phyloP scores from a whole-genome alignment of 2,797 vertebrate genomes.

The Xenentodon cancila region DNA sequence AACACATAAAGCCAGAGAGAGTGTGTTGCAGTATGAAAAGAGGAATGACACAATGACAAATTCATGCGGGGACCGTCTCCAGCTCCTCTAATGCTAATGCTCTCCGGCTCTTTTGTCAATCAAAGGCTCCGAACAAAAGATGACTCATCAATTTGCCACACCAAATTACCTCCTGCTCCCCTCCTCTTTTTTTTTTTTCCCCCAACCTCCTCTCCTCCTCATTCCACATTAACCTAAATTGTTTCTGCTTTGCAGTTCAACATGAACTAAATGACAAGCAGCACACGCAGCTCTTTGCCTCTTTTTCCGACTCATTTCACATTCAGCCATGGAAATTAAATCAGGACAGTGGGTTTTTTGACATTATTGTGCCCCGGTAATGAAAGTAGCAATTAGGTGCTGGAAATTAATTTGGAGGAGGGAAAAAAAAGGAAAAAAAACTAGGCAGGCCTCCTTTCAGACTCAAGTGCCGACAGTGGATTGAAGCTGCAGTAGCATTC shows the following conservation, averaged over 20 bases:
- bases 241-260: conserved; percentile 64
- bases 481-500: conserved; percentile 32
- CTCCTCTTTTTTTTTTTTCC: conserved; percentile 20
- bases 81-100: conserved; percentile 24
- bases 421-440: conserved; percentile 12
- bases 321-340: conserved; percentile 73
- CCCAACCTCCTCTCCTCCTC: conserved; percentile 37
- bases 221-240: conserved; percentile 70
- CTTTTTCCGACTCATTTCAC: conserved; percentile 77
- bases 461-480: conserved; percentile 42
- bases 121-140: conserved; percentile 59
- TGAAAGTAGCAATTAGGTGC: conserved; percentile 68
- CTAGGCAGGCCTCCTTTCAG: conserved; percentile 19
- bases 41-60: conserved; percentile 48
- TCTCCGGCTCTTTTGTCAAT: conserved; percentile 55
- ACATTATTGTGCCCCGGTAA: conserved; percentile 71
- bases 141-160: conserved; percentile 72
- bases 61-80: conserved; percentile 28
- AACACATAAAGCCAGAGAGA: conserved; percentile 15
- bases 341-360: conserved; percentile 64
- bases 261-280: conserved; percentile 67
- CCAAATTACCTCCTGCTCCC: conserved; percentile 60
- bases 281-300: conserved; percentile 56
- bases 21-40: conserved; percentile 18
- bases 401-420: conserved; percentile 65